Conservation (phyloP, 2,797 vertebrate genomes). For the Coccyzus lansbergi region DNA sequence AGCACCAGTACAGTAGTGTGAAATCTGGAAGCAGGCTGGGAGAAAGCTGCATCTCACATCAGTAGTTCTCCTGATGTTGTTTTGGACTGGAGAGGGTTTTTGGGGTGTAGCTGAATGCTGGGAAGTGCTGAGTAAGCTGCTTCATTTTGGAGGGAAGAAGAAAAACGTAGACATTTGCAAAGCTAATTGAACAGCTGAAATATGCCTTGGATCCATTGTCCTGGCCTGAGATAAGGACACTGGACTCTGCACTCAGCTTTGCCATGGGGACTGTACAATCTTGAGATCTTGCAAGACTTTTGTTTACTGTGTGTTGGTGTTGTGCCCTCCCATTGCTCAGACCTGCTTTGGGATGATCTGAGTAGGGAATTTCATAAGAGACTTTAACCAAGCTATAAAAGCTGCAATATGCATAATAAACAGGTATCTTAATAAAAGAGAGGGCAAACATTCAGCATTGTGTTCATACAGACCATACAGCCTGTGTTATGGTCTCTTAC, state of each 20-base stretch:
- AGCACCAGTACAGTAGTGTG: neutral
- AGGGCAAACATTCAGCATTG: rapidly evolving
- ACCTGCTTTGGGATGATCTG: neutral
- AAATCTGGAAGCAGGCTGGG: neutral
- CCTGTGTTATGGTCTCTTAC: neutral
- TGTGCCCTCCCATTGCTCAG: neutral
- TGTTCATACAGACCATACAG: neutral
- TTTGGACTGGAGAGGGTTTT: neutral
- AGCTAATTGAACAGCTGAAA: neutral
- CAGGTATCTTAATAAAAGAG: neutral
- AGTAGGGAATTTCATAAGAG: neutral
- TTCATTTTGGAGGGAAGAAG: neutral
- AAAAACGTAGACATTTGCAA: neutral
- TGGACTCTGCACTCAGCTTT: neutral
- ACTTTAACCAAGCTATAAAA: neutral
- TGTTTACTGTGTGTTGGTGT: neutral
- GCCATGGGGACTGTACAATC: neutral
- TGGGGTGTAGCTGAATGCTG: neutral
- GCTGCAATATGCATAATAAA: neutral
- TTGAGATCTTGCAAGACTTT: neutral
- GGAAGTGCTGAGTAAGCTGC: neutral
- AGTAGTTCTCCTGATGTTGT: neutral
- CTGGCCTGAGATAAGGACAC: neutral
- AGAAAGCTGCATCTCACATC: neutral
- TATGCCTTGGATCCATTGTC: neutral